Evolutionary conservation across 2,797 vertebrate genomes (phyloP), one percentile per base, ranked within the genome.

Genomic region (Sphenodon punctatus): DNA sequence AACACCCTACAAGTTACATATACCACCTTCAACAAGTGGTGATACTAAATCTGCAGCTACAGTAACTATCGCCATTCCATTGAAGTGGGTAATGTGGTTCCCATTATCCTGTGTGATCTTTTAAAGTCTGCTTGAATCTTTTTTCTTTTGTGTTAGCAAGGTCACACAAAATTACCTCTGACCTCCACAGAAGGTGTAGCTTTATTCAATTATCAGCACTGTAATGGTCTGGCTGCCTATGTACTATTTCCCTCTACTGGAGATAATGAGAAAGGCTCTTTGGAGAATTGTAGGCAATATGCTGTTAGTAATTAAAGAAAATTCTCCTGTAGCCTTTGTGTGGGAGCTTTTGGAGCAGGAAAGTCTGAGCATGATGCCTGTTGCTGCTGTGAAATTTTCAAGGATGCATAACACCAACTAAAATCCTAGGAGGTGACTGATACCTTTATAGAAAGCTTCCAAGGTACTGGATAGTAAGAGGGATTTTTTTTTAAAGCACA

Each of bases 111-210:
- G 27, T 30, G 16, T 45, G 59, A 82, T 53, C 53, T 91, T 19
- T 39, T 49, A 68, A 92, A 79, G 81, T 69, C 75, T 88, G 67
- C 75, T 85, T 39, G 38, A 84, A 76, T 66, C 19, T 83, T 81
- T n/a, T n/a, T n/a, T n/a, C n/a, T n/a, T n/a, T n/a, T n/a, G n/a
- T n/a, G n/a, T n/a, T n/a, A n/a, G n/a, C 67, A 83, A 85, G 45
- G 51, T 80, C 84, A 25, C 63, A 55, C 53, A 80, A 88, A 82
- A 87, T 89, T 90, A 67, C 60, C 61, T 56, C 48, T 42, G 43
- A 63, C 75, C 64, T 81, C 38, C 39, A 68, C 67, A 55, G 53
- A 72, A 25, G 30, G 41, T 84, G 49, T 79, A 88, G 61, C 63
- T 88, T n/a, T 91, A 90, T 71, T 74, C 74, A 83, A 77, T 41